Evolutionary conservation across 2,888 invertebrate species (phyloP).

Genomic region (Microchrysa polita): DNA sequence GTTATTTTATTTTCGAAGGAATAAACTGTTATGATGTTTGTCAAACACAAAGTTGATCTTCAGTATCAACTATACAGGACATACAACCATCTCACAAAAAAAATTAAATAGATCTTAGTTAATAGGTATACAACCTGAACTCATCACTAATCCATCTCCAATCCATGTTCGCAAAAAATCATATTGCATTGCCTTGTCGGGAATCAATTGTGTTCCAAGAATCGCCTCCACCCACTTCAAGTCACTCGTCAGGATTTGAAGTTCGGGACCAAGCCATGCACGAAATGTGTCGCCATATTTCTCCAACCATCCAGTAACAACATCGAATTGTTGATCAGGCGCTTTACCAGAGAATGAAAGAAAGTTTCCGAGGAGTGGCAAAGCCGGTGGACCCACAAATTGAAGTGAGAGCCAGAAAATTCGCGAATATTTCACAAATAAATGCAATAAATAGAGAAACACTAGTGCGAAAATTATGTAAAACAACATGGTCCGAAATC

Average conservation of each 20-base stretch:
- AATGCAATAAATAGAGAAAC: constrained; percentile 53
- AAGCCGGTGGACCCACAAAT: constrained; percentile 60
- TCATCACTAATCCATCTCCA: constrained; percentile 66
- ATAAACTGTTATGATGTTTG: too few species aligned
- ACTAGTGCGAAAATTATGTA: constrained; percentile 37
- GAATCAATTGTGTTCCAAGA: constrained; percentile 53
- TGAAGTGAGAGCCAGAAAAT: constrained; percentile 56
- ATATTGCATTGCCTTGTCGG: constrained; percentile 66
- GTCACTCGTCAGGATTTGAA: constrained; percentile 54
- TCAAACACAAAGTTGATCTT: too few species aligned
- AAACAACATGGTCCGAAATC: neutral
- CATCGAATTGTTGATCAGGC: constrained; percentile 59
- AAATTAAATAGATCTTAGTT: too few species aligned
- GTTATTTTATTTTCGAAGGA: too few species aligned
- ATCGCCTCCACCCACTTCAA: constrained; percentile 64
- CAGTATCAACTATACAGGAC: too few species aligned
- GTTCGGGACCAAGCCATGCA: constrained; percentile 46
- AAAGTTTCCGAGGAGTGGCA: constrained; percentile 68
- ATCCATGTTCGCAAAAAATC: constrained; percentile 63
- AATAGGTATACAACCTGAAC: constrained; percentile 61
- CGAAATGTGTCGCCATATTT: constrained; percentile 54
- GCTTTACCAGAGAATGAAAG: constrained; percentile 63
- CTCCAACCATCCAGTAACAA: constrained; percentile 60
- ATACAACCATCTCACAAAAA: too few species aligned
- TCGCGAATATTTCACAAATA: constrained; percentile 55